Conservation (phyloP, 2,113 vertebrate genomes). For the Columbina picui region DNA sequence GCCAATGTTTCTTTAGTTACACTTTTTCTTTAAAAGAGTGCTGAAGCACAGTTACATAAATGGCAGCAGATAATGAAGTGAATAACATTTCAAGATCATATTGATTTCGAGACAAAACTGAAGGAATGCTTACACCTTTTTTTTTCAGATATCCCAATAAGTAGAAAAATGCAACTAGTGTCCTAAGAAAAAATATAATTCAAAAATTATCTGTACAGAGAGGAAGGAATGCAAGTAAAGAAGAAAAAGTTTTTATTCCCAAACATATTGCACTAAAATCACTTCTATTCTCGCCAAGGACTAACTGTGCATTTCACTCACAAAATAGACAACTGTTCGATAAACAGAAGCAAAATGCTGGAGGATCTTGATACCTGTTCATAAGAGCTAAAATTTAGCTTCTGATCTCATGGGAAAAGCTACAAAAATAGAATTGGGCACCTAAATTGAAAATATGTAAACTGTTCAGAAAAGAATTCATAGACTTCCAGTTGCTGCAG, state of each 20-base stretch:
- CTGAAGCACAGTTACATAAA: neutral
- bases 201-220: neutral
- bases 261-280: neutral
- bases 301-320: neutral
- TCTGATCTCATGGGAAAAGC: neutral
- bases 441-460: neutral
- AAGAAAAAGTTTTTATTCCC: neutral
- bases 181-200: neutral
- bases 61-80: neutral
- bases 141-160: neutral
- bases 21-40: neutral
- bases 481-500: neutral
- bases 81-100: slow-evolving; percentile 3
- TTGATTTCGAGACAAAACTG: neutral
- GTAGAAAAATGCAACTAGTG: neutral
- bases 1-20: neutral
- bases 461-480: neutral
- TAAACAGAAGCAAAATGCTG: neutral
- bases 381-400: neutral
- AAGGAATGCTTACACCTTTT: neutral
- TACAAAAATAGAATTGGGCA: fast-evolving
- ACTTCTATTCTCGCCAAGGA: neutral
- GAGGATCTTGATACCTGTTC: neutral
- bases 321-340: neutral
- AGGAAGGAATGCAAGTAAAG: neutral